Evolutionary conservation across 1,140 invertebrate species (phyloP).

Genomic region (Eriosoma lanigerum): DNA sequence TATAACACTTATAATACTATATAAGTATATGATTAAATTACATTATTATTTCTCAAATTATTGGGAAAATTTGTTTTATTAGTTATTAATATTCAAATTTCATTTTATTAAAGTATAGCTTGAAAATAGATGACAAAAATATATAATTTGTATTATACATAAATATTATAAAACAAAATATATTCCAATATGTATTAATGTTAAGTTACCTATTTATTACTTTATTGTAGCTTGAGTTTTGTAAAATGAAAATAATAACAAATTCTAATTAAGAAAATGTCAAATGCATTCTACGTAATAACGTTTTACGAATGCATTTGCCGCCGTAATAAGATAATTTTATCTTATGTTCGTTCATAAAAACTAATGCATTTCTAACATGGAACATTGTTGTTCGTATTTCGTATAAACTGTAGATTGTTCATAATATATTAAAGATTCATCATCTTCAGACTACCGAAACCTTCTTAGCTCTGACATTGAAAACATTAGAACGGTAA

Average conservation of each 20-base stretch:
- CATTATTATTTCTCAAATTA: too few species aligned
- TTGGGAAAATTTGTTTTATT: too few species aligned
- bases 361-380: neutral
- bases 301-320: neutral
- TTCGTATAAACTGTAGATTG: neutral
- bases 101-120: too few species aligned
- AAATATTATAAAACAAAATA: neutral
- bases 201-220: too few species aligned
- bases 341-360: neutral
- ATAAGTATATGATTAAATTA: too few species aligned
- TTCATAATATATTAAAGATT: slow-evolving; percentile 14
- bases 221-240: neutral
- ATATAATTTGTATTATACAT: too few species aligned
- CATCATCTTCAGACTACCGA: neutral
- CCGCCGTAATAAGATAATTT: neutral
- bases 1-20: too few species aligned
- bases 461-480: slow-evolving; percentile 2
- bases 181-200: too few species aligned
- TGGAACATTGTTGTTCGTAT: slow-evolving; percentile 2
- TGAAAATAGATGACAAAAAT: too few species aligned
- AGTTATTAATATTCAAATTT: too few species aligned
- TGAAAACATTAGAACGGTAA: neutral
- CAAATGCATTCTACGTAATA: slow-evolving; percentile 11
- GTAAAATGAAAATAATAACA: neutral
- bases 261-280: slow-evolving; percentile 17